A percentile compares a stretch with the other conserved stretches of the same genome.
Evolutionary conservation across 2,113 vertebrate species (phyloP).

Genomic region (Serilophus lunatus): DNA sequence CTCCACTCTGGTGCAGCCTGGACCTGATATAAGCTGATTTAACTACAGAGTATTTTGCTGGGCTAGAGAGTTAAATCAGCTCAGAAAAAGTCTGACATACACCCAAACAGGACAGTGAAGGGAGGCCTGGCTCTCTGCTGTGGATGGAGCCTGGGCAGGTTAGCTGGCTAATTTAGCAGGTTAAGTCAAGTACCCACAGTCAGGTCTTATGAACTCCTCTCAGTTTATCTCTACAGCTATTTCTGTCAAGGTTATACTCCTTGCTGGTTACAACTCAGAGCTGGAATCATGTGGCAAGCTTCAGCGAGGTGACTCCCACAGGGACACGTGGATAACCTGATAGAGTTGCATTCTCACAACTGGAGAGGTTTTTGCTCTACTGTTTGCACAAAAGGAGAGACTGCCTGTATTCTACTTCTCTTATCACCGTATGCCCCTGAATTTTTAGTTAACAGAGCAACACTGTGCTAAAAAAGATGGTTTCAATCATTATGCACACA

Average conservation of each 20-base stretch:
- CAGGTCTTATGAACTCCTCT: neutral
- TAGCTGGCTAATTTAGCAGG: neutral
- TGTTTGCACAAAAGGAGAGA: accelerated
- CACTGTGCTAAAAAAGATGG: neutral
- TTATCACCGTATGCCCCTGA: neutral
- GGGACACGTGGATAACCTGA: accelerated
- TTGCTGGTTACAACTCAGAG: neutral
- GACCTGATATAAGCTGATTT: neutral
- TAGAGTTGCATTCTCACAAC: neutral
- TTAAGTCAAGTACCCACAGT: neutral
- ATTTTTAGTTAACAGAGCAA: neutral
- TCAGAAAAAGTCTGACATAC: neutral
- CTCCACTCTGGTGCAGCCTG: neutral
- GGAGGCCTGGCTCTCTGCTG: neutral
- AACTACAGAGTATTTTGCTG: neutral
- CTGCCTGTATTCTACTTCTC: neutral
- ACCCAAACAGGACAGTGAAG: neutral
- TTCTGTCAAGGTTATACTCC: neutral
- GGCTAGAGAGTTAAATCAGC: neutral
- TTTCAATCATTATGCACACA: neutral
- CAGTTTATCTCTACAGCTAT: neutral
- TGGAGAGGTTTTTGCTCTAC: neutral
- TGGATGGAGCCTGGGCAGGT: neutral
- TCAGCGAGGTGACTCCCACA: neutral
- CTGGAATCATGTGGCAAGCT: neutral